phyloP scores from a whole-genome alignment of 2,113 vertebrate species.

The Sciurus niger region DNA sequence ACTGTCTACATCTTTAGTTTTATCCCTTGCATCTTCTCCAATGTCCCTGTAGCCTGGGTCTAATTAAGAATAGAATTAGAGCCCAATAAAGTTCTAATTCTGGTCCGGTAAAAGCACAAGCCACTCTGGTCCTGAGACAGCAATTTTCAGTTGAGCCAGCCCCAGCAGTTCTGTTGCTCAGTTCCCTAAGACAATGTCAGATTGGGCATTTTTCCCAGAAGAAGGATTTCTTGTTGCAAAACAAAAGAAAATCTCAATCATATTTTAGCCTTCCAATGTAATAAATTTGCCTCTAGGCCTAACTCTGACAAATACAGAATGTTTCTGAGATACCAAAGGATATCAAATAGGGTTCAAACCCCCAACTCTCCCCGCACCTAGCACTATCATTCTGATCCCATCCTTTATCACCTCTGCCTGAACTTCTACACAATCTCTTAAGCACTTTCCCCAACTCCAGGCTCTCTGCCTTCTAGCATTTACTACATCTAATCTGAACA shows the following conservation, averaged over 20 bases:
- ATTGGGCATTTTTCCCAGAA: constrained; percentile 53
- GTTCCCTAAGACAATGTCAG: constrained; percentile 37
- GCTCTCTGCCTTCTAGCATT: not conserved
- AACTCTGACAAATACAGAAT: not conserved
- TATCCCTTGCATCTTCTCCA: not conserved
- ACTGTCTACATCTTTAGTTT: not conserved
- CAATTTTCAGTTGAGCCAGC: constrained; percentile 25
- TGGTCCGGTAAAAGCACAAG: not conserved
- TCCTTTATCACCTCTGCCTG: not conserved
- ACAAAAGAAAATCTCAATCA: constrained; percentile 63
- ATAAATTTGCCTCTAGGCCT: constrained; percentile 43
- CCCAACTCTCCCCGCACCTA: not conserved
- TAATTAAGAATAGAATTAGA: constrained; percentile 21
- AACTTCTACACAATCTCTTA: not conserved
- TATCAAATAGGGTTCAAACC: not conserved
- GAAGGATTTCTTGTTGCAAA: constrained; percentile 56
- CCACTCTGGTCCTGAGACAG: not conserved
- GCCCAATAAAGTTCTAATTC: not conserved
- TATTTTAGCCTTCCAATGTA: constrained; percentile 57
- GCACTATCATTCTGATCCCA: not conserved
- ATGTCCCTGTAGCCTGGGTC: not conserved
- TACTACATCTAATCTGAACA: not conserved
- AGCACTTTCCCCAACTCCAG: not conserved
- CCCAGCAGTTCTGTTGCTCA: constrained; percentile 33
- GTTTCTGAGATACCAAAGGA: not conserved